phyloP scores from a whole-genome alignment of 2,888 invertebrate species.

The Drosophila rellima region DNA sequence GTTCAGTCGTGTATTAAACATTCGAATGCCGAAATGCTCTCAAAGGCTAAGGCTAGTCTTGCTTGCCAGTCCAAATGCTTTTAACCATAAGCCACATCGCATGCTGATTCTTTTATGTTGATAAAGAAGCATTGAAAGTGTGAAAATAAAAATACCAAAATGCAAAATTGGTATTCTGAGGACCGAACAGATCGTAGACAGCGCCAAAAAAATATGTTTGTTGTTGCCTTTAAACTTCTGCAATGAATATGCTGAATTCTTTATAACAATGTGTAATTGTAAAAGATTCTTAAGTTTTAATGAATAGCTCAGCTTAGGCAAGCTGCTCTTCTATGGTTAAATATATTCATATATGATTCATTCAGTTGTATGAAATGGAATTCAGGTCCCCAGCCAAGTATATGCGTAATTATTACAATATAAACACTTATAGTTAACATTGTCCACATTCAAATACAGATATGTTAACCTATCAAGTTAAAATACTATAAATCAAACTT shows the following conservation, averaged over 20 bases:
- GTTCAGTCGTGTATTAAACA: slow-evolving; percentile 31
- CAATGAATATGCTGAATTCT: neutral
- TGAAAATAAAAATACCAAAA: slow-evolving; percentile 17
- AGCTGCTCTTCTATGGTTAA: neutral
- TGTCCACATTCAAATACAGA: neutral
- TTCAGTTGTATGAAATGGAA: no score
- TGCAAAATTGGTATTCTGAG: slow-evolving; percentile 1
- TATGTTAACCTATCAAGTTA: neutral
- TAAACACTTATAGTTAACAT: neutral
- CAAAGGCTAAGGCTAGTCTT: slow-evolving; percentile 4
- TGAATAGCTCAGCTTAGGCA: neutral
- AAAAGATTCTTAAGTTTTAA: neutral
- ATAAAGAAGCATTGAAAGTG: slow-evolving; percentile 55
- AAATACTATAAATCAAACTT: no score
- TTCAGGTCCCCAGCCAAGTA: no score
- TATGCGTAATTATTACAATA: neutral
- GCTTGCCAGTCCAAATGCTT: slow-evolving; percentile 9
- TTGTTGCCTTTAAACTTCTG: neutral
- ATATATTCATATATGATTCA: neutral
- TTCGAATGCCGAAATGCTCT: slow-evolving; percentile 11
- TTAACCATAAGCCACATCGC: slow-evolving; percentile 12
- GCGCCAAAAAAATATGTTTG: neutral
- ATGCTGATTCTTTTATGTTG: slow-evolving; percentile 52
- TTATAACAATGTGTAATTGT: neutral
- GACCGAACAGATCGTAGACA: neutral